Conservation (phyloP, 2,113 vertebrate species). For the Xiphorhynchus elegans region DNA sequence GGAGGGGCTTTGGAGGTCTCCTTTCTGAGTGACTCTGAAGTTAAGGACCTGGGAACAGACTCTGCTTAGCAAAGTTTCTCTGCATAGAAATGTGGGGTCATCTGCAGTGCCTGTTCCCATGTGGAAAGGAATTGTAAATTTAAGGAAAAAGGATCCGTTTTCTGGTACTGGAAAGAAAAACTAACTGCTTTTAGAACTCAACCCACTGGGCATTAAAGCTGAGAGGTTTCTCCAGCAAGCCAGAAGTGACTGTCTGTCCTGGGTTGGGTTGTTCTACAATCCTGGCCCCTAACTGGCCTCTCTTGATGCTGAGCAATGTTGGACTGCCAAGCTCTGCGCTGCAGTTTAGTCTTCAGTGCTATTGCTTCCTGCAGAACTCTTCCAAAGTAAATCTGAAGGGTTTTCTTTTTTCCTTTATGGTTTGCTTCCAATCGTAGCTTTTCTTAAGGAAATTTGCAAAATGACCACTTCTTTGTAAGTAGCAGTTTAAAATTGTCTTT, state of each 20-base stretch:
- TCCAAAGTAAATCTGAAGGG: neutral
- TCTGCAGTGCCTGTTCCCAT: neutral
- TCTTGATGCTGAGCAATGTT: neutral
- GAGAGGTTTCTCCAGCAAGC: neutral
- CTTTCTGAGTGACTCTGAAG: neutral
- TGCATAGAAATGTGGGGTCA: neutral
- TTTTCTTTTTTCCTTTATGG: fast-evolving
- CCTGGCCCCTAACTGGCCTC: neutral
- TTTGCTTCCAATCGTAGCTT: neutral
- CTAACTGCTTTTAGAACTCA: neutral
- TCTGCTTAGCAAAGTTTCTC: neutral
- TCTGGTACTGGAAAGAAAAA: neutral
- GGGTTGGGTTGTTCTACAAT: neutral
- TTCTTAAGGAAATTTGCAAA: neutral
- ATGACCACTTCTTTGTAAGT: neutral
- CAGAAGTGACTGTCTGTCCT: fast-evolving
- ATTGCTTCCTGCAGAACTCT: neutral
- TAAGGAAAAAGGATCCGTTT: neutral
- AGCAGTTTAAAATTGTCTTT: neutral
- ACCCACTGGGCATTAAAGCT: neutral
- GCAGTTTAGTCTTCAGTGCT: neutral
- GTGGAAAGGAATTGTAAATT: neutral
- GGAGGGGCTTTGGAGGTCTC: neutral
- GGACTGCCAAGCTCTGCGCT: neutral
- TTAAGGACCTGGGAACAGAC: neutral